Percentiles rank a stretch among this genome's conserved stretches.
Conservation (phyloP, 2,888 invertebrate genomes). For the Leptinotarsa juncta region DNA sequence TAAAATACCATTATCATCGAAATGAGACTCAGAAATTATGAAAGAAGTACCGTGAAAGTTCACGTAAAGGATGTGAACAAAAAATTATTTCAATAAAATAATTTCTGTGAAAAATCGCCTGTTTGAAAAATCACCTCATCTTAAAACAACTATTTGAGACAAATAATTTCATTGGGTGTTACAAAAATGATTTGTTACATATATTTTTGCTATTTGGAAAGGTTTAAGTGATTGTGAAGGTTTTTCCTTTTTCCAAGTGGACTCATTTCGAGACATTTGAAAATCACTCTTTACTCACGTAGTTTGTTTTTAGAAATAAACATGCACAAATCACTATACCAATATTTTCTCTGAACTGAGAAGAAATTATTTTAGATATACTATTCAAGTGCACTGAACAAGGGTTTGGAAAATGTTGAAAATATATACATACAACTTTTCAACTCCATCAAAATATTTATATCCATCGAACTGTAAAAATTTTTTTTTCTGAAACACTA, state of each 20-base stretch:
- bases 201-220: background rate
- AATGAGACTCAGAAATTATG: no score
- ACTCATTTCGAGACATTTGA: no score
- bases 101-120: background rate
- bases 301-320: no score
- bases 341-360: background rate
- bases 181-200: background rate
- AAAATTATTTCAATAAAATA: no score
- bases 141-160: background rate
- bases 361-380: background rate
- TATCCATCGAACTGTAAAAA: background rate
- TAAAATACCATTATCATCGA: no score
- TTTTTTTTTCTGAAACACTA: background rate
- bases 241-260: no score
- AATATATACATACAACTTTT: slow-evolving; percentile 11
- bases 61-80: no score
- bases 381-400: background rate
- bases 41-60: no score
- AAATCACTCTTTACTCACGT: no score
- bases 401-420: background rate
- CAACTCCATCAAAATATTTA: background rate
- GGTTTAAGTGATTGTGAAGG: no score
- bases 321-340: no score
- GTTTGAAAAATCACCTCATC: background rate
- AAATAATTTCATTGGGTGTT: slow-evolving; percentile 1